A percentile compares a stretch with the other conserved stretches of the same genome.
Evolutionary conservation across 2,113 vertebrate genomes (phyloP).

Genomic region (Cyprinodon variegatus): DNA sequence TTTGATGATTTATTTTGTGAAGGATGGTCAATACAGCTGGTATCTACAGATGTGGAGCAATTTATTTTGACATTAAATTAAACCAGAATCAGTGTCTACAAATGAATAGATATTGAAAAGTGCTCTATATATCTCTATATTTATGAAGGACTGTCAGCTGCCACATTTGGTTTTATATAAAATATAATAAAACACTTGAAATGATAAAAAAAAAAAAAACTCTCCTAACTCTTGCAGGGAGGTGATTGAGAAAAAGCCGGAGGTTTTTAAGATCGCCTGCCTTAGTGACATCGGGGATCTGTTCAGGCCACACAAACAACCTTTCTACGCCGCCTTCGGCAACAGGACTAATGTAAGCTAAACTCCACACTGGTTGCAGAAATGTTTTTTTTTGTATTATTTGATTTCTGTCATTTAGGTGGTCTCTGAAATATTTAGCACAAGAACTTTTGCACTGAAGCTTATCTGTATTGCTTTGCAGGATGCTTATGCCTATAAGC

Average conservation of each 20-base stretch:
- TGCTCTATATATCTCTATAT: too few species aligned
- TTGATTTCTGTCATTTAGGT: too few species aligned
- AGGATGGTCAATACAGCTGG: too few species aligned
- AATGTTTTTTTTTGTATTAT: too few species aligned
- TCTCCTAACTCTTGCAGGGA: constrained; percentile 79
- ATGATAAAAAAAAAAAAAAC: neutral
- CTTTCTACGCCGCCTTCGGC: constrained; percentile 93
- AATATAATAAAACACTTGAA: neutral
- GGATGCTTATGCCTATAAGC: constrained; percentile 87
- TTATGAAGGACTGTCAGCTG: too few species aligned
- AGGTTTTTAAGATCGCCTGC: constrained; percentile 93
- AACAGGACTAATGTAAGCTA: constrained; percentile 87
- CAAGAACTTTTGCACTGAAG: neutral
- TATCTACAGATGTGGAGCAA: too few species aligned
- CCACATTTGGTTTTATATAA: too few species aligned
- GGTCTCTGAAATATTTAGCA: too few species aligned
- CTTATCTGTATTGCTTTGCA: constrained; percentile 34
- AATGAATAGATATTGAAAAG: too few species aligned
- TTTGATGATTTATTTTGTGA: too few species aligned
- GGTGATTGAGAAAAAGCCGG: constrained; percentile 94
- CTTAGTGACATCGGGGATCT: constrained; percentile 89
- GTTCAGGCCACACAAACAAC: constrained; percentile 78
- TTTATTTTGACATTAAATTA: too few species aligned
- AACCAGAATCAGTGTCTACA: too few species aligned
- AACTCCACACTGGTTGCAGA: neutral